Base-by-base conservation (phyloP, 1,140 invertebrate genomes). In the Drosophila neocordata region DNA sequence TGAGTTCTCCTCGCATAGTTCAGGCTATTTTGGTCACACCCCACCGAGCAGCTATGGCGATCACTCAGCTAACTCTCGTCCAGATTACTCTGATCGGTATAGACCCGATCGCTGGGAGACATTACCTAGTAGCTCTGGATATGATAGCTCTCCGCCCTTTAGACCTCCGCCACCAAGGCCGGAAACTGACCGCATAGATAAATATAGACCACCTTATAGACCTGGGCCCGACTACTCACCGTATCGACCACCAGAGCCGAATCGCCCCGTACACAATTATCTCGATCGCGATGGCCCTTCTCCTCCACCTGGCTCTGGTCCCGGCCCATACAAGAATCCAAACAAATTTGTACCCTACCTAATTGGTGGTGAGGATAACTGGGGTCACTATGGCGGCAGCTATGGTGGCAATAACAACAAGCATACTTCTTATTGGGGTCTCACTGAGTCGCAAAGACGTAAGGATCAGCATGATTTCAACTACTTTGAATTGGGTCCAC, bases 371-470 rank as follows among this genome's bases (percentile, higher is more conserved):
- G 85, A 90, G 59, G 77, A 79, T 22, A 77, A 72, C 34, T 90
- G 85, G 79, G 91, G 89, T 20, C 77, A 79, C 22, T 92, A 93
- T 75, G 92, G 92, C 11, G 92, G 92, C 20, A 79, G 70, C 12
- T 92, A 92, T 56, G 92, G 92, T 20, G 89, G 92, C 38, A 77
- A 69, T 48, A 69, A 73, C 69, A 90, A 67, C 58, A 91, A 91
- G 37, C 87, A 91, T 34, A 83, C 75, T 11, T 89, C 88, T 0
- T 80, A 91, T 31, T 92, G 87, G 88, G 82, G 91, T 12, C 60
- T 91, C 0, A 75, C 62, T 15, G 90, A 90, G 11, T 77, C 88
- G 1, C 78, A 85, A 52, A 56, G 89, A 0, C 90, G 80, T 53
- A 91, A 90, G 65, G 91, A 91, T 71, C 85, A 84, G 18, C 76